Conservation (phyloP, 2,888 invertebrate species). For the Stomorhina lunata region DNA sequence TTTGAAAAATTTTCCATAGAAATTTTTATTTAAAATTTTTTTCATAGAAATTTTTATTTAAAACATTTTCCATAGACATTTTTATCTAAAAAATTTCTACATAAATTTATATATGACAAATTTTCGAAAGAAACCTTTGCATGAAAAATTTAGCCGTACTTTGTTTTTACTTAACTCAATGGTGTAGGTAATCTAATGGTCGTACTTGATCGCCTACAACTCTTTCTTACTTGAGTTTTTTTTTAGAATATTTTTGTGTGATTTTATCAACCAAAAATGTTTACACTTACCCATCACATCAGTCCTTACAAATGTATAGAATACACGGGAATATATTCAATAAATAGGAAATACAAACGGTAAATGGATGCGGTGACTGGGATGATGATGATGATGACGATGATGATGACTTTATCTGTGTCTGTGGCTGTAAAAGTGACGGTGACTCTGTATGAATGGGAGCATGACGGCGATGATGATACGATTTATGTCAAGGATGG, state of each 20-base stretch:
- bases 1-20: too few relatives aligned
- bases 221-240: neutral
- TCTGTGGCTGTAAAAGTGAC: constrained; percentile 3
- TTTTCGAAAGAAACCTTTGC: too few relatives aligned
- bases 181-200: too few relatives aligned
- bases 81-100: too few relatives aligned
- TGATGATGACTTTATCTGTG: neutral
- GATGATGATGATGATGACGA: neutral
- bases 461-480: constrained; percentile 47
- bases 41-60: too few relatives aligned
- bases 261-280: constrained; percentile 39
- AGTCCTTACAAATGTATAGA: neutral
- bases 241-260: constrained; percentile 28
- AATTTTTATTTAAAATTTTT: too few relatives aligned
- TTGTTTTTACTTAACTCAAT: too few relatives aligned
- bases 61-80: too few relatives aligned
- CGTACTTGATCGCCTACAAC: too few relatives aligned
- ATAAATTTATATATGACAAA: too few relatives aligned
- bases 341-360: constrained; percentile 50
- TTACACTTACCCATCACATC: neutral
- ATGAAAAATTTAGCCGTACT: too few relatives aligned
- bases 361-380: constrained; percentile 42
- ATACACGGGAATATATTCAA: neutral
- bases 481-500: constrained; percentile 54
- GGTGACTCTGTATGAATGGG: constrained; percentile 14